These are phyloP conservation scores for Ichneumoninae sp. DNA, from an alignment of 2,888 invertebrate genomes.

Conservation along the genomic window DNA sequence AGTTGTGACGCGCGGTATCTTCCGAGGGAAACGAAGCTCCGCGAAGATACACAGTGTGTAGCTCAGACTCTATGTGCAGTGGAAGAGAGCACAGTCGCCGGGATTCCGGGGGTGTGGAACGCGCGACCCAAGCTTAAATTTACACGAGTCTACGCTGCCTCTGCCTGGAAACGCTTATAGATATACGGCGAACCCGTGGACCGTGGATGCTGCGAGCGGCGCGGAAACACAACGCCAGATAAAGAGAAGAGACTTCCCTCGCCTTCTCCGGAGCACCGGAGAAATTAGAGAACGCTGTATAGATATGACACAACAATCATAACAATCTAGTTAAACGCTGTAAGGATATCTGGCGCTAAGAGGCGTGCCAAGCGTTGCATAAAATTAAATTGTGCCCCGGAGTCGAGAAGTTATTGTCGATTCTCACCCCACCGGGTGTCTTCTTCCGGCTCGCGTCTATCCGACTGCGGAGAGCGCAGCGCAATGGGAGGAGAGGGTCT, in stretches of 20 bases:
- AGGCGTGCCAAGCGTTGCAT: slow-evolving; percentile 84
- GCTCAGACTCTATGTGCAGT: slow-evolving; percentile 20
- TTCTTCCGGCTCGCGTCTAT: slow-evolving; percentile 60
- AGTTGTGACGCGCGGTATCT: slow-evolving; percentile 74
- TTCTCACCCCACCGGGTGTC: slow-evolving; percentile 74
- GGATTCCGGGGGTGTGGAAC: slow-evolving; percentile 59
- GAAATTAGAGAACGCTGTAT: slow-evolving; percentile 62
- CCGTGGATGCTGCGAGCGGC: slow-evolving; percentile 53
- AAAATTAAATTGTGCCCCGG: slow-evolving; percentile 84
- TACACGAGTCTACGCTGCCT: slow-evolving; percentile 51
- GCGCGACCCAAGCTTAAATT: slow-evolving; percentile 60
- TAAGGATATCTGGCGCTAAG: slow-evolving; percentile 84
- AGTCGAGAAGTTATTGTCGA: slow-evolving; percentile 84
- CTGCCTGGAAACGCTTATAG: slow-evolving; percentile 47
- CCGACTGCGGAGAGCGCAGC: slow-evolving; percentile 55
- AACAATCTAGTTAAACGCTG: slow-evolving; percentile 84
- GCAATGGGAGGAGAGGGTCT: slow-evolving; percentile 45
- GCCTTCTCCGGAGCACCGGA: slow-evolving; percentile 41
- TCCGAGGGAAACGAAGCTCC: slow-evolving; percentile 72
- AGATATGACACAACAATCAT: slow-evolving; percentile 80
- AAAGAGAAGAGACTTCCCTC: slow-evolving; percentile 15
- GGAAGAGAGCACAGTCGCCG: slow-evolving; percentile 45
- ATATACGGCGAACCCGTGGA: background rate
- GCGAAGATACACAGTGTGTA: slow-evolving; percentile 22
- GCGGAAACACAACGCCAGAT: slow-evolving; percentile 26